phyloP scores from a whole-genome alignment of 2,113 vertebrate species.

The Aegithalos caudatus region DNA sequence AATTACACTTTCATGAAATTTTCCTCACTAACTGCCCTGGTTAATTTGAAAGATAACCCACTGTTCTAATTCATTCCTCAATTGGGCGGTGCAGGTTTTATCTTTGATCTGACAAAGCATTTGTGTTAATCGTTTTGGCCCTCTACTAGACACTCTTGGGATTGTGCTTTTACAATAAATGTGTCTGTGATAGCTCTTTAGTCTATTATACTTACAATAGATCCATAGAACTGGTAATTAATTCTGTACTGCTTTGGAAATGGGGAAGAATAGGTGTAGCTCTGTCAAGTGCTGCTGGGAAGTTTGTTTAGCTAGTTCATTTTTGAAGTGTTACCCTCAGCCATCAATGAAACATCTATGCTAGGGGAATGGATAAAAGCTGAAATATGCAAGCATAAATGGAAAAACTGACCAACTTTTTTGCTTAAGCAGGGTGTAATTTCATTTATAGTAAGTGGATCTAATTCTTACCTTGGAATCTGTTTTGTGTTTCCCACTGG shows the following conservation, averaged over 20 bases:
- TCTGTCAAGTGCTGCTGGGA: conserved; percentile 85
- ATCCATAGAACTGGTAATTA: conserved; percentile 89
- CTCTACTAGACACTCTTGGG: conserved; percentile 86
- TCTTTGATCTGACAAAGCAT: conserved; percentile 89
- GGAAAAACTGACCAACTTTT: conserved; percentile 51
- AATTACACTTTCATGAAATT: conserved; percentile 90
- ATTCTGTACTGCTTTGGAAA: conserved; percentile 87
- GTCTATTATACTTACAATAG: conserved; percentile 90
- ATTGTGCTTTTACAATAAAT: conserved; percentile 90
- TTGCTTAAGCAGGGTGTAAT: neutral
- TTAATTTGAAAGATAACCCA: conserved; percentile 91
- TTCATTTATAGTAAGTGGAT: neutral
- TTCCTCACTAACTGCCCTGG: conserved; percentile 88
- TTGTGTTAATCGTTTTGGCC: conserved; percentile 89
- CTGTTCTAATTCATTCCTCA: conserved; percentile 89
- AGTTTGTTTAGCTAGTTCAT: conserved; percentile 86
- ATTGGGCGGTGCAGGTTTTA: conserved; percentile 85
- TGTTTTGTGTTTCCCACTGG: neutral
- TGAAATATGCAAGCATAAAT: conserved; percentile 57
- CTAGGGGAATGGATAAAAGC: conserved; percentile 40
- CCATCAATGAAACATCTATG: conserved; percentile 68
- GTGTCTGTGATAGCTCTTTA: conserved; percentile 89
- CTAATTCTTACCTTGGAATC: neutral
- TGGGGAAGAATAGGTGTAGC: conserved; percentile 85
- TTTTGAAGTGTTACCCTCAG: conserved; percentile 83